Evolutionary conservation across 1,140 invertebrate species (phyloP).

Genomic region (Lucilia sericata): DNA sequence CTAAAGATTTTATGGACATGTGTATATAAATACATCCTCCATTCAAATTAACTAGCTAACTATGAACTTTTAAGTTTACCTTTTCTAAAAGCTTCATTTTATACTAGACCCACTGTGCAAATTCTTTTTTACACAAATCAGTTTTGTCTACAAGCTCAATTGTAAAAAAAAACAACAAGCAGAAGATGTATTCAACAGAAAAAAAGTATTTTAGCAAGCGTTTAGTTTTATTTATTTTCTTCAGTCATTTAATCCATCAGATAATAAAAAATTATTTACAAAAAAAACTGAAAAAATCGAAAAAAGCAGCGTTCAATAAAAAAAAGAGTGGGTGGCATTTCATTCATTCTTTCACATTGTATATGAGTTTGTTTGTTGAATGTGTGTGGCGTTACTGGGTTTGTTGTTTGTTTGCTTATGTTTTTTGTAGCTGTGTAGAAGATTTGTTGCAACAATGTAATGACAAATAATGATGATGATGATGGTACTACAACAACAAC

Average conservation of each 20-base stretch:
- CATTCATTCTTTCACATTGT: not conserved
- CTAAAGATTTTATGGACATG: too few relatives aligned
- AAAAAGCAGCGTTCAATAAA: not conserved
- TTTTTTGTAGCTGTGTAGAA: not conserved
- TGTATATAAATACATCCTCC: too few relatives aligned
- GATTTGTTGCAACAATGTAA: constrained; percentile 24
- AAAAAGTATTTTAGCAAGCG: not conserved
- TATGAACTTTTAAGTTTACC: too few relatives aligned
- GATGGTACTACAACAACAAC: constrained; percentile 1
- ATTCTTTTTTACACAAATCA: not conserved
- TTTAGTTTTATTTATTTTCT: not conserved
- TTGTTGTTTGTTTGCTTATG: not conserved
- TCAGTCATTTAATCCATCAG: constrained; percentile 1
- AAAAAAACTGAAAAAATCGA: not conserved
- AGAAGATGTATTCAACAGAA: not conserved
- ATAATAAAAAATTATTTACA: not conserved
- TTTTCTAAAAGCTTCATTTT: too few relatives aligned
- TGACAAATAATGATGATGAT: constrained; percentile 27
- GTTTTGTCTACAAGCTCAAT: not conserved
- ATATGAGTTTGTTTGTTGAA: not conserved
- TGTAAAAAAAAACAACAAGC: not conserved
- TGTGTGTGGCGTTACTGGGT: not conserved
- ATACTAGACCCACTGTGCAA: too few relatives aligned
- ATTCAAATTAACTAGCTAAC: too few relatives aligned
- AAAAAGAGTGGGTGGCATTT: constrained; percentile 21